Percentiles rank a stretch among this genome's conserved stretches.
Evolutionary conservation across 2,113 vertebrate species (phyloP).

Genomic region (Clarias macrocephalus): DNA sequence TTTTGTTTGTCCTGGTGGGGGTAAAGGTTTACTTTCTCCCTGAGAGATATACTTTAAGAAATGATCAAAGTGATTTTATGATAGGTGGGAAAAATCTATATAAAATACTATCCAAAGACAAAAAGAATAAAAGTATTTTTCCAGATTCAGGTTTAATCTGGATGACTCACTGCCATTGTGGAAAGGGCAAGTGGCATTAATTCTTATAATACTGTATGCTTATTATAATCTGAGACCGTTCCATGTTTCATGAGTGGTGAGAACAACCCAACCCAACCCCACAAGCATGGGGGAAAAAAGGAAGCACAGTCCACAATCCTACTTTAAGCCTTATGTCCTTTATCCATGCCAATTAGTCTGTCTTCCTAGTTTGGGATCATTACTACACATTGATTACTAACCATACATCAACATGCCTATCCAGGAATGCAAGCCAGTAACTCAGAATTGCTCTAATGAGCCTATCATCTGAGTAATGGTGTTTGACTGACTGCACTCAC

Average conservation of each 20-base stretch:
- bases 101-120: no score
- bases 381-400: slow-evolving; percentile 27
- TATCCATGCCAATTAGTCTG: slow-evolving; percentile 29
- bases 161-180: background rate
- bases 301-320: slow-evolving; percentile 5
- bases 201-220: background rate
- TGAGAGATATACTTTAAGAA: background rate
- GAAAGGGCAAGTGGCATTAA: background rate
- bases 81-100: background rate
- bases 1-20: background rate
- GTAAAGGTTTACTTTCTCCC: background rate
- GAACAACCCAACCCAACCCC: background rate
- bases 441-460: slow-evolving; percentile 33
- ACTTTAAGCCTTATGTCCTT: background rate
- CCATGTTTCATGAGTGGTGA: background rate
- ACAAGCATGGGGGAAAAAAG: background rate
- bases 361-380: slow-evolving; percentile 14
- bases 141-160: background rate
- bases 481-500: slow-evolving; percentile 37
- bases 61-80: background rate
- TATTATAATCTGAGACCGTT: background rate
- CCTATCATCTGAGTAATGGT: slow-evolving; percentile 30
- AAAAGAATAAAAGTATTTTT: background rate
- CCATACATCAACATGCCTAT: slow-evolving; percentile 32
- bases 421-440: slow-evolving; percentile 16